Evolutionary conservation across 2,113 vertebrate genomes (phyloP).

Genomic region (Siphamia tubifer): DNA sequence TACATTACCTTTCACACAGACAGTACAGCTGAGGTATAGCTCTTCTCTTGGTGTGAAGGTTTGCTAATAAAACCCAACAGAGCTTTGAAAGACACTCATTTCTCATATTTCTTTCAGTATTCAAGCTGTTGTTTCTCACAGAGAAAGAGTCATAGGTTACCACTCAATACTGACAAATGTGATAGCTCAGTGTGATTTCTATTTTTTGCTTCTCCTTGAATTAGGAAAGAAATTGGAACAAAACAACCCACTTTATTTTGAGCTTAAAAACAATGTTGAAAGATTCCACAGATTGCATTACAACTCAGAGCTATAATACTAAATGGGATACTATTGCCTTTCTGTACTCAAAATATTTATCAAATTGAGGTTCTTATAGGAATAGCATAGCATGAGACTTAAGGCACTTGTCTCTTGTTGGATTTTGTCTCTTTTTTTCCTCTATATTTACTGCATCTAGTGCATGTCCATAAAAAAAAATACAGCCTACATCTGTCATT

Average conservation of each 20-base stretch:
- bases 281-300: constrained; percentile 1
- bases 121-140: neutral
- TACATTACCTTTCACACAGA: neutral
- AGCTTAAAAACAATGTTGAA: constrained; percentile 27
- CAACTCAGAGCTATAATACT: neutral
- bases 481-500: no score
- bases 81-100: neutral
- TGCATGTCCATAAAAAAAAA: no score
- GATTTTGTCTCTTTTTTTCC: constrained; percentile 20
- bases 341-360: constrained; percentile 20
- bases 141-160: constrained; percentile 4
- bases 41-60: neutral
- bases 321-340: neutral
- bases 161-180: constrained; percentile 28
- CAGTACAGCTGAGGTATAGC: neutral
- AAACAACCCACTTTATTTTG: constrained; percentile 42
- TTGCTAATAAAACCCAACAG: neutral
- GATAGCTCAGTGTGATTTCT: constrained; percentile 3
- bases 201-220: constrained; percentile 32
- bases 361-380: constrained; percentile 5
- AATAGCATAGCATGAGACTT: constrained; percentile 11
- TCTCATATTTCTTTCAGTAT: neutral
- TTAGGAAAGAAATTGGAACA: constrained; percentile 32
- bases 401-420: constrained; percentile 16
- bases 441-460: no score